Base-by-base conservation (phyloP, 2,888 invertebrate genomes). In the Silvanus unidentatus region DNA sequence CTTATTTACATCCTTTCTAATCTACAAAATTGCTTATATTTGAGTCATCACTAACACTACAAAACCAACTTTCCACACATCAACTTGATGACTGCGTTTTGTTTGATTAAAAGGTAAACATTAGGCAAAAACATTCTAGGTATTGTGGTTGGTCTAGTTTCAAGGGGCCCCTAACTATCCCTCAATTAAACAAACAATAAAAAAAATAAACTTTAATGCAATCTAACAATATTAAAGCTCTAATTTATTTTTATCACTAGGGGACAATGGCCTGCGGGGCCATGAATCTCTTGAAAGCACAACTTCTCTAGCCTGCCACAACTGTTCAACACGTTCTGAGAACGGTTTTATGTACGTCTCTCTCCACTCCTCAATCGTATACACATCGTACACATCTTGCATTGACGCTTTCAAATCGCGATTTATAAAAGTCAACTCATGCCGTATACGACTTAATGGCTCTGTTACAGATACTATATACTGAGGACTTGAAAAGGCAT, bases 401-500 rank as follows among this genome's bases (percentile, higher is more conserved):
- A 84, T 66, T 1, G 78, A 67, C 47, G 73, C 73, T 41, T 73
- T 70, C 0, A 79, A 73, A 40, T 76, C 73, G 0, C 73, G 70
- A 43, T 78, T 74, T 22, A 77, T 68, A 1, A 75, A 69, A 54
- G 75, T 66, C 9, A 73, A 61, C 27, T 76, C 71, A 40, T 74
- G 52, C 64, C 77, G 72, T 48, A 82, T 68, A 58, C 75, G 68
- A 43, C 75, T 66, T 48, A 77, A 72, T 42, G 75, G 74, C 27
- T 62, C 64, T 44, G 76, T 76, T 28, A 78, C 65, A 37, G 80
- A 77, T 44, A 78, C 78, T 1, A 86, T 73, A 39, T 82, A 75
- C 34, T 75, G 62, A 1, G 83, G 80, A 52, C 81, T 82, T 28
- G 82, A 79, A 64, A 80, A 85, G 55, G 77, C 77, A 58, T 80